Conservation (phyloP, 2,888 invertebrate species). For the Xanthia icteritia region DNA sequence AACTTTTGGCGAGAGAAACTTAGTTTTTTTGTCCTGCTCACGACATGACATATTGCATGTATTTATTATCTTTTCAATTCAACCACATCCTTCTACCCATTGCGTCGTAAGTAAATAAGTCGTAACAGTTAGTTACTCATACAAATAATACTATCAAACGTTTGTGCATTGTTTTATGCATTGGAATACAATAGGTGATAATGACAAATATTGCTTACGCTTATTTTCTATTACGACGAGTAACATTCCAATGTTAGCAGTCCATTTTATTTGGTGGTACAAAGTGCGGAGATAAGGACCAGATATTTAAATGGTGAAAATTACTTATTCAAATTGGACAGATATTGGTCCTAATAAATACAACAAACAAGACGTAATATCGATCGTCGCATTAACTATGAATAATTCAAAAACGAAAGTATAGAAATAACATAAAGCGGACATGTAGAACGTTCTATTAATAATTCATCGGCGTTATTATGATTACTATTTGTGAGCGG, state of each 20-base stretch:
- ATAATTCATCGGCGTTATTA: slow-evolving; percentile 69
- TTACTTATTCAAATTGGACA: background rate
- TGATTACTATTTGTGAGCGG: slow-evolving; percentile 48
- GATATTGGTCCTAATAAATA: slow-evolving; percentile 24
- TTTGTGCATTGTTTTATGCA: slow-evolving; percentile 18
- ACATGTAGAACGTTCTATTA: slow-evolving; percentile 60
- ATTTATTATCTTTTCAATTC: background rate
- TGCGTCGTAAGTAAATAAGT: background rate
- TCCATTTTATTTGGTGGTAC: background rate
- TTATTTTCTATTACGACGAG: slow-evolving; percentile 28
- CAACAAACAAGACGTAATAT: slow-evolving; percentile 17
- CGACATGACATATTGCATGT: background rate
- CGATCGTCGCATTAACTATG: slow-evolving; percentile 37
- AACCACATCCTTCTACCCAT: background rate
- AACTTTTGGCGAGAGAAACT: background rate
- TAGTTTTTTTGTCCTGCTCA: background rate
- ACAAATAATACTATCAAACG: slow-evolving; percentile 5
- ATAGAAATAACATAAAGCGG: slow-evolving; percentile 64
- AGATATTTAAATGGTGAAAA: background rate
- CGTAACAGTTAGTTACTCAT: slow-evolving; percentile 1
- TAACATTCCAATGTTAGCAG: slow-evolving; percentile 20
- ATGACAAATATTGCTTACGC: slow-evolving; percentile 15
- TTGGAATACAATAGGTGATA: slow-evolving; percentile 6
- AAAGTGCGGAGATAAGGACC: slow-evolving; percentile 18
- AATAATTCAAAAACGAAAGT: slow-evolving; percentile 77